Conservation (phyloP, 2,113 vertebrate species). For the Canis aureus region DNA sequence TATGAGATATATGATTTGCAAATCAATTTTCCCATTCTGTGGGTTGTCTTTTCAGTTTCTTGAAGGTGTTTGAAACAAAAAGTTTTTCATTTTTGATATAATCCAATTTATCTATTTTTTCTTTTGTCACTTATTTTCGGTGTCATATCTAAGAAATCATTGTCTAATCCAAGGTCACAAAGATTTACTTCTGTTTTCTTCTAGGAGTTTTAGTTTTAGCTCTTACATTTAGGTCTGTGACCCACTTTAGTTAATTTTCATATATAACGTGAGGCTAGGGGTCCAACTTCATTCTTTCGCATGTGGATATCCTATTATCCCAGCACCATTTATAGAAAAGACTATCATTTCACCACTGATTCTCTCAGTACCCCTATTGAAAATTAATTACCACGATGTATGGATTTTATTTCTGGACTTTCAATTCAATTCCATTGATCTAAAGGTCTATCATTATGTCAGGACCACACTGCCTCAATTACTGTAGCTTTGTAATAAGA, state of each 20-base stretch:
- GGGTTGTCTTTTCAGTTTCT: background rate
- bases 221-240: background rate
- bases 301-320: background rate
- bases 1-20: background rate
- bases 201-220: background rate
- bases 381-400: background rate
- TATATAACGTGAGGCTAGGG: background rate
- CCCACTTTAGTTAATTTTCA: background rate
- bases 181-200: background rate
- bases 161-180: slow-evolving; percentile 7
- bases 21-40: background rate
- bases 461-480: background rate
- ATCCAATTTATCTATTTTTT: background rate
- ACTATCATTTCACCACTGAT: background rate
- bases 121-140: background rate
- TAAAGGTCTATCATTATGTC: background rate
- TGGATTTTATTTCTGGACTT: background rate
- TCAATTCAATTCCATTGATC: background rate
- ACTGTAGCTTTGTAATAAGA: background rate
- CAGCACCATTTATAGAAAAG: background rate
- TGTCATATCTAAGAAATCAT: background rate
- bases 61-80: background rate
- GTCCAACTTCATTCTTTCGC: background rate
- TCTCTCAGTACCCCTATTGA: background rate
- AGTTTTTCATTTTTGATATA: background rate